These are phyloP conservation scores for Choloepus hoffmanni DNA, from an alignment of 2,113 vertebrate genomes.

Conservation along the genomic window DNA sequence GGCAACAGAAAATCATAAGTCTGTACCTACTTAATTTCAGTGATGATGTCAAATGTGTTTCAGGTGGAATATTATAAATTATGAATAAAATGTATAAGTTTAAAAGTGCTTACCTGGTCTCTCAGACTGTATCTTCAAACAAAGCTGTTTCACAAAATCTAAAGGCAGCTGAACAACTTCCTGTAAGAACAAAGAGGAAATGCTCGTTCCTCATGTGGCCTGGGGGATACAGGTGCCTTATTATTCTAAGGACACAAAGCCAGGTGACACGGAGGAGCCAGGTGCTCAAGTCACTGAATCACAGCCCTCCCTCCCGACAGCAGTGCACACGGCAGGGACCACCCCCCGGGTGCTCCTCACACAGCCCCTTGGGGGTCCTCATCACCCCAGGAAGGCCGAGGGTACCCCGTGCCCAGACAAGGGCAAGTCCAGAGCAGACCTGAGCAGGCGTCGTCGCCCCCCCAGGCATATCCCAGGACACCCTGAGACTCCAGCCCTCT, in stretches of 20 bases:
- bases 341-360: neutral
- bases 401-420: no score
- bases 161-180: conserved; percentile 96
- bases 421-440: neutral
- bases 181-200: conserved; percentile 84
- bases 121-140: conserved; percentile 95
- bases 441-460: no score
- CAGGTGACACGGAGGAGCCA: neutral
- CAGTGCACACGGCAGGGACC: no score
- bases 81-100: neutral
- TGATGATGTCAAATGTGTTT: neutral
- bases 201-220: neutral
- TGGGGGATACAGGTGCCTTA: neutral
- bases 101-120: conserved; percentile 91
- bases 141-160: conserved; percentile 96
- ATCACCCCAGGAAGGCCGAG: neutral
- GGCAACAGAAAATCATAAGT: neutral
- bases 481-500: no score
- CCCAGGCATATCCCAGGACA: no score
- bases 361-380: neutral
- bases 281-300: no score
- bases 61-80: neutral
- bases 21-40: neutral
- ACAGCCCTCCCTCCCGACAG: no score
- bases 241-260: neutral